A percentile compares a stretch with the other conserved stretches of the same genome.
Conservation (phyloP, 2,113 vertebrate genomes). For the Tragelaphus scriptus region DNA sequence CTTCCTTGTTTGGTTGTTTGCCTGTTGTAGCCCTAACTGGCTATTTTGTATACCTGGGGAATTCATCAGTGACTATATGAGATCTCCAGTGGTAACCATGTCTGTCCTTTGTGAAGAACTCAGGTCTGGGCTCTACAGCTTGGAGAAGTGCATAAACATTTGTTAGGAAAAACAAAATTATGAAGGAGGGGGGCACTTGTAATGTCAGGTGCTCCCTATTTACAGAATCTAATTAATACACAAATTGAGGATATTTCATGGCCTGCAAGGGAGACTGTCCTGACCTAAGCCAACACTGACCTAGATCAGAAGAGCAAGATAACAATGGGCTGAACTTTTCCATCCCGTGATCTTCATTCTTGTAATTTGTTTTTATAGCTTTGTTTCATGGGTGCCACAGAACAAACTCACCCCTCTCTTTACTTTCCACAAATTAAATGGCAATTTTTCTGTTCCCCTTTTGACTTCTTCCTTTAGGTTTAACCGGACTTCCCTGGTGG, state of each 20-base stretch:
- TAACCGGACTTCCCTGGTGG: background rate
- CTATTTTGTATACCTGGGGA: background rate
- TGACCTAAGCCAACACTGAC: background rate
- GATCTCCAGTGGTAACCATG: background rate
- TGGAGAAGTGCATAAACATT: background rate
- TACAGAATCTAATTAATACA: background rate
- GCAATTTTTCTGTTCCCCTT: background rate
- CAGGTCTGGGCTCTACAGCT: background rate
- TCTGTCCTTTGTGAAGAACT: background rate
- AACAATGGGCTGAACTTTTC: background rate
- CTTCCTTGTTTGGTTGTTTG: background rate
- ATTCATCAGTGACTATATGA: background rate
- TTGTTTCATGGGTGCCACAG: background rate
- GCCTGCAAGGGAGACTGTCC: background rate
- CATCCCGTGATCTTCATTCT: background rate
- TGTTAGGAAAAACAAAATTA: background rate
- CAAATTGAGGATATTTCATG: background rate
- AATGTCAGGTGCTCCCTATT: background rate
- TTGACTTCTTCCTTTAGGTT: background rate
- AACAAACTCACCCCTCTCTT: background rate
- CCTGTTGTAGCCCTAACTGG: background rate
- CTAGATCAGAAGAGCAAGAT: background rate
- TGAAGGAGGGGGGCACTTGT: background rate
- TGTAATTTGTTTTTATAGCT: background rate
- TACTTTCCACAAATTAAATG: background rate